Evolutionary conservation across 1,140 invertebrate genomes (phyloP), one percentile per base, ranked within the genome.

Genomic region (Drosophila orosa): DNA sequence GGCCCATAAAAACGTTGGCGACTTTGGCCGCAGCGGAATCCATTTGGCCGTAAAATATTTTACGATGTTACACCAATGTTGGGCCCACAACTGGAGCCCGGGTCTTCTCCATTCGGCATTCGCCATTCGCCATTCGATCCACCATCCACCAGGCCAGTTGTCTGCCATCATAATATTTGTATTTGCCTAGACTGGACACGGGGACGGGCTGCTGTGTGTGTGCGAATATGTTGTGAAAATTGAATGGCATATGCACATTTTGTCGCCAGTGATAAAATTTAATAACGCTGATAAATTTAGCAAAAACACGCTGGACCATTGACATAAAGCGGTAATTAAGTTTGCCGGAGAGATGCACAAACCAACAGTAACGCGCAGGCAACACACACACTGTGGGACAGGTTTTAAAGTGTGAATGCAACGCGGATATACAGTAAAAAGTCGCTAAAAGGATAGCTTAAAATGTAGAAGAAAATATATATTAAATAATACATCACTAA

Each of bases 291-390:
- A 90, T 90, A 90, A 90, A 90, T 90, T 90, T 90, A 83, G 80
- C 82, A 80, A 90, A 90, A 90, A 90, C 87, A 90, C 85, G 87
- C 79, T 90, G 87, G 83, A 74, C 83, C 87, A 87, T 81, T 90
- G 87, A 81, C 87, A 90, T 90, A 87, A 90, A 90, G 89, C 83
- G 87, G 87, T 90, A 90, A 90, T 90, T 90, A 90, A 90, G 87
- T 90, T 89, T 89, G 85, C 85, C 71, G 72, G 50, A 61, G 65
- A 77, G 74, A 77, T 69, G 74, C 74, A 77, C 52, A 69, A 75
- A 76, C 54, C 74, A 76, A 48, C 68, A 74, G 50, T 73, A 75
- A 63, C 13, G 50, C 55, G 31, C 17, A 71, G 9, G 25, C 45
- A 54, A 48, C 44, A 39, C 24, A 60, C 13, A 69, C 12, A 61